These are phyloP conservation scores for Volucella bombylans DNA, from an alignment of 2,888 invertebrate genomes.

Conservation along the genomic window DNA sequence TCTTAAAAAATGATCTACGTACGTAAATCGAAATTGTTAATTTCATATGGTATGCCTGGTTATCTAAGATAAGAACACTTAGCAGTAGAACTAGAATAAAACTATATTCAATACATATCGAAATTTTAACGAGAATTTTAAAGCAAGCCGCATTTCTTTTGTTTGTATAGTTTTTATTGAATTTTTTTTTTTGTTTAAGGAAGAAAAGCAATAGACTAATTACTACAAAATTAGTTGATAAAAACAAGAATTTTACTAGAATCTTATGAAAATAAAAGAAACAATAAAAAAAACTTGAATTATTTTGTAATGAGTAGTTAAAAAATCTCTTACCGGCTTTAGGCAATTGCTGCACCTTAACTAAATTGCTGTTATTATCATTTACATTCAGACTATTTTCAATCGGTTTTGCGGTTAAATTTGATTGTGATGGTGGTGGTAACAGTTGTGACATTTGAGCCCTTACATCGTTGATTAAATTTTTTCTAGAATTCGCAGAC, in stretches of 20 bases:
- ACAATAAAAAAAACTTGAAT: slow-evolving; percentile 13
- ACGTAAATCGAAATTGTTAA: too few relatives aligned
- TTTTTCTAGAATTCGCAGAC: slow-evolving; percentile 40
- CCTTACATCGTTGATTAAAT: slow-evolving; percentile 46
- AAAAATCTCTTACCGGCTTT: slow-evolving; percentile 59
- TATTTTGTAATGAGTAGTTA: slow-evolving; percentile 22
- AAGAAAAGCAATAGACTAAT: slow-evolving; percentile 23
- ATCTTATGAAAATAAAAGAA: slow-evolving; percentile 19
- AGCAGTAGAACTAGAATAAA: slow-evolving; percentile 31
- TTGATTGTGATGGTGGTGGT: slow-evolving; percentile 40
- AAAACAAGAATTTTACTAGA: slow-evolving; percentile 25
- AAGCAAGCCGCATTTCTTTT: slow-evolving; percentile 12
- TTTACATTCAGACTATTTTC: slow-evolving; percentile 52
- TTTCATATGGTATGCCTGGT: too few relatives aligned
- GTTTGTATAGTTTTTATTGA: too few relatives aligned
- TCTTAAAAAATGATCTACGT: too few relatives aligned
- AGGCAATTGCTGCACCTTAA: slow-evolving; percentile 60
- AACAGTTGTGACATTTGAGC: slow-evolving; percentile 49
- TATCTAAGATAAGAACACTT: slow-evolving; percentile 25
- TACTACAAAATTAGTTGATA: slow-evolving; percentile 47
- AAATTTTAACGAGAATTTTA: neutral
- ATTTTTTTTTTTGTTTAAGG: neutral
- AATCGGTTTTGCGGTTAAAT: slow-evolving; percentile 59
- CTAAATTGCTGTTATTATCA: slow-evolving; percentile 64
- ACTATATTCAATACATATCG: neutral